Evolutionary conservation across 2,888 invertebrate genomes (phyloP).

Genomic region (Macropis europaea): DNA sequence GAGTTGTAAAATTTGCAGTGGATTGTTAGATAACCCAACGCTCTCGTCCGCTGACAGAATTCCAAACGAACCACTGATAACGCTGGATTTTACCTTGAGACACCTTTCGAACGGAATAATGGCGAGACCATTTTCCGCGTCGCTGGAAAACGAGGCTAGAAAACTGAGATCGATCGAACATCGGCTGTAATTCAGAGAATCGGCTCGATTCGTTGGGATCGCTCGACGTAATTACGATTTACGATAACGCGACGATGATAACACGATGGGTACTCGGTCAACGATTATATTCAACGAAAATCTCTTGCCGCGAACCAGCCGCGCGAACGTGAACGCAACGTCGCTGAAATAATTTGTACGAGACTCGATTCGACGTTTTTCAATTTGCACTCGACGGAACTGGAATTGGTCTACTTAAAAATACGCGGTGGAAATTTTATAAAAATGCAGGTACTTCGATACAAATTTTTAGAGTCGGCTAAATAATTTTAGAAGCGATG

Average conservation of each 20-base stretch:
- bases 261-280: not conserved
- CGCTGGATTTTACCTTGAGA: slow-evolving; percentile 10
- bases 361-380: not conserved
- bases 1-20: too few species aligned
- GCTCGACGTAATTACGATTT: slow-evolving; percentile 12
- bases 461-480: too few species aligned
- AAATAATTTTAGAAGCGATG: too few species aligned
- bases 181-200: not conserved
- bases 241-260: slow-evolving; percentile 6
- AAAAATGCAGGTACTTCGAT: too few species aligned
- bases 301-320: not conserved
- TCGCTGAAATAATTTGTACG: not conserved
- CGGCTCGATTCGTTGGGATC: not conserved
- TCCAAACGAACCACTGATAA: not conserved
- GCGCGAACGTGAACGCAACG: not conserved
- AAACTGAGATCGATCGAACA: not conserved
- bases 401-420: too few species aligned
- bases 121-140: slow-evolving; percentile 13
- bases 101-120: slow-evolving; percentile 2
- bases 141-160: slow-evolving; percentile 12
- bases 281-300: slow-evolving; percentile 2
- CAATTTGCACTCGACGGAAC: too few species aligned
- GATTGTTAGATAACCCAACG: too few species aligned
- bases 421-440: too few species aligned
- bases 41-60: too few species aligned